These are phyloP conservation scores for Dicerorhinus sumatrensis DNA, from an alignment of 2,113 vertebrate species.

Conservation along the genomic window DNA sequence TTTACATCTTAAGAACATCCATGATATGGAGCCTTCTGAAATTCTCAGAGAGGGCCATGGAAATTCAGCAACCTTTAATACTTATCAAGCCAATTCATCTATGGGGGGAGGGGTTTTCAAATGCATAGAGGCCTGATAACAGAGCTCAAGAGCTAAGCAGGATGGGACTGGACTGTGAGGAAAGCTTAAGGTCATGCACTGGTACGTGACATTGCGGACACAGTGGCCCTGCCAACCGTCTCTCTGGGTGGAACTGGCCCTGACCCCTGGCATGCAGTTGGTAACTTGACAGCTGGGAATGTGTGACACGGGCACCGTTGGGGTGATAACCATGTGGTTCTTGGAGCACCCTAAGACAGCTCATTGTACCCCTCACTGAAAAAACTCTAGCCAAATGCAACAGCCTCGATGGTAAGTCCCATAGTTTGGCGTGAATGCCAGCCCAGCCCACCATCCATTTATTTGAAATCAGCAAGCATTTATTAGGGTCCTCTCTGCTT, in stretches of 20 bases:
- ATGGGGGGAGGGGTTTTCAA: neutral
- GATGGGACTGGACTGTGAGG: neutral
- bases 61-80: constrained; percentile 27
- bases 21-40: neutral
- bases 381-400: constrained; percentile 24
- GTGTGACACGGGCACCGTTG: neutral
- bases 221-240: constrained; percentile 37
- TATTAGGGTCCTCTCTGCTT: neutral
- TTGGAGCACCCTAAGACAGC: neutral
- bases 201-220: neutral
- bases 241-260: neutral
- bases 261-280: constrained; percentile 2
- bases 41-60: neutral
- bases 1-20: constrained; percentile 40
- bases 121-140: neutral
- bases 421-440: neutral
- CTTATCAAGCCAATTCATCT: neutral
- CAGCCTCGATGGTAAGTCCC: neutral
- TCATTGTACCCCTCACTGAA: neutral
- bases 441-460: neutral
- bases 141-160: neutral
- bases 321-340: constrained; percentile 25
- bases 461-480: constrained; percentile 46
- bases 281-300: constrained; percentile 48
- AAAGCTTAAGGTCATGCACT: constrained; percentile 42